Percentiles rank a stretch among this genome's conserved stretches.
Conservation (phyloP, 2,888 invertebrate species). For the Catotricha subobsoleta region DNA sequence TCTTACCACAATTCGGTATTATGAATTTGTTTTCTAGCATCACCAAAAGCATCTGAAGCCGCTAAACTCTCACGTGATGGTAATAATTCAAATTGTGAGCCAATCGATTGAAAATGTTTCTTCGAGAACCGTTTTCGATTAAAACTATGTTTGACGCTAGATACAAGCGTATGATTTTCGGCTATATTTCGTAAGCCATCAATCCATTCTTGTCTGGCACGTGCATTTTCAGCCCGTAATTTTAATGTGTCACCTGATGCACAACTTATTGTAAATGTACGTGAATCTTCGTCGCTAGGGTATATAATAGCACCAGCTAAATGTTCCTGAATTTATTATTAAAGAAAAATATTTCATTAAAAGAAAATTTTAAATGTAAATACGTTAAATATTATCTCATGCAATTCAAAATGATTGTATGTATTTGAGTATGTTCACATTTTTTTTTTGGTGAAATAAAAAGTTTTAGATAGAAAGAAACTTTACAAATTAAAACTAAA, state of each 20-base stretch:
- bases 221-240: constrained; percentile 70
- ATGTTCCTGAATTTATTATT: constrained; percentile 36
- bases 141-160: constrained; percentile 1
- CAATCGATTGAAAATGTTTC: constrained; percentile 26
- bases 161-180: neutral
- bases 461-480: too few species aligned
- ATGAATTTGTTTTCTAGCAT: constrained; percentile 69
- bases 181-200: neutral
- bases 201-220: constrained; percentile 85
- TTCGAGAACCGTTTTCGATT: constrained; percentile 3
- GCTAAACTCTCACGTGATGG: constrained; percentile 69
- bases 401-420: too few species aligned
- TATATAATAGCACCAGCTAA: constrained; percentile 85
- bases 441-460: too few species aligned
- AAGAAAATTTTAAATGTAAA: too few species aligned
- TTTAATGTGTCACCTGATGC: constrained; percentile 85
- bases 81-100: constrained; percentile 43
- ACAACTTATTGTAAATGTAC: constrained; percentile 90
- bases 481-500: too few species aligned
- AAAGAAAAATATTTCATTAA: too few species aligned
- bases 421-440: too few species aligned
- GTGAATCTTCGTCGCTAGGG: constrained; percentile 93
- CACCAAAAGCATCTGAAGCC: constrained; percentile 72
- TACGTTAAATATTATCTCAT: too few species aligned
- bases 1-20: constrained; percentile 58